These are phyloP conservation scores for Venusia cambrica DNA, from an alignment of 2,888 invertebrate genomes.

Conservation along the genomic window DNA sequence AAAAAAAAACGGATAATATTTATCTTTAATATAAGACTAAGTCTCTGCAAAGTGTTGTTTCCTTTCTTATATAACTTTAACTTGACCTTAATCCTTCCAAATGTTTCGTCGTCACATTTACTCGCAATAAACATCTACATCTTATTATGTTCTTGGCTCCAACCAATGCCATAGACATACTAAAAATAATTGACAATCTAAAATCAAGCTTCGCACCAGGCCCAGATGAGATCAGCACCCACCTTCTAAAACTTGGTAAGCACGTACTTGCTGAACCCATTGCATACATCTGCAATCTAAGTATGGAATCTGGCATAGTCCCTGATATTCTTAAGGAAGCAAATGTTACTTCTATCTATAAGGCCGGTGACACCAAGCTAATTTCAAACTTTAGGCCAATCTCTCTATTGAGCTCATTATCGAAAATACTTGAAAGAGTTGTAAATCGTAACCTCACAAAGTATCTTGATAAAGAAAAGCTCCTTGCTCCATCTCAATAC, in stretches of 20 bases:
- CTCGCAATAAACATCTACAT: too few species aligned
- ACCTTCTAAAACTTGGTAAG: background rate
- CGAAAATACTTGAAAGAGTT: constrained; percentile 1
- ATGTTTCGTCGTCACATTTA: too few species aligned
- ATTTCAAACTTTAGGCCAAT: constrained; percentile 3
- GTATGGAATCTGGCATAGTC: background rate
- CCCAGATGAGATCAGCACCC: background rate
- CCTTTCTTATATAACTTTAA: too few species aligned
- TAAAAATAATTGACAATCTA: background rate
- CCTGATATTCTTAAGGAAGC: constrained; percentile 3
- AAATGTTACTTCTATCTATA: background rate
- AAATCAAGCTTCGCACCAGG: constrained; percentile 2
- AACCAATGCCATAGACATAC: background rate
- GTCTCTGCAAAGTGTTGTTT: too few species aligned
- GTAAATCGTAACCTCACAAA: background rate
- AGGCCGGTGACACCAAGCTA: constrained; percentile 2
- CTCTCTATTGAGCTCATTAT: background rate
- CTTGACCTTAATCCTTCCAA: too few species aligned
- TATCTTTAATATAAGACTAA: too few species aligned
- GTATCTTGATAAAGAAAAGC: background rate
- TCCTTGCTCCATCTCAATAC: too few species aligned
- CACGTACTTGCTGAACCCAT: background rate
- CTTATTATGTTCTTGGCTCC: background rate
- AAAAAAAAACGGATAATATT: too few species aligned
- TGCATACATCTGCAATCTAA: background rate